Evolutionary conservation across 2,797 vertebrate genomes (phyloP).

Genomic region (Tiaroga cobitis): DNA sequence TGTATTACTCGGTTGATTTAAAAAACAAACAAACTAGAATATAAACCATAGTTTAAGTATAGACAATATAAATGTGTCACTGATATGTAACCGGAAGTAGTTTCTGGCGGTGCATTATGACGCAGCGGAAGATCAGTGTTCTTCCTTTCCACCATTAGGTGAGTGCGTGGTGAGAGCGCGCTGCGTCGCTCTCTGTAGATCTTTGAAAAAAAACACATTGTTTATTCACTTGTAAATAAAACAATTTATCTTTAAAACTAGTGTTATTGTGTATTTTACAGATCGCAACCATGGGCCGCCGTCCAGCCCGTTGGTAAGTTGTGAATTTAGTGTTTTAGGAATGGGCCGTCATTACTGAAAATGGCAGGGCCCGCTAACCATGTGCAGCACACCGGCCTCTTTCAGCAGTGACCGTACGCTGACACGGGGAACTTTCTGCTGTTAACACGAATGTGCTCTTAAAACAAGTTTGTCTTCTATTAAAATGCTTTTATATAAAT

Average conservation of each 20-base stretch:
- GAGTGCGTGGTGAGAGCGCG: slow-evolving; percentile 72
- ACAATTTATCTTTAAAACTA: background rate
- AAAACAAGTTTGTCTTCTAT: background rate
- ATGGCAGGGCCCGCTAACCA: slow-evolving; percentile 77
- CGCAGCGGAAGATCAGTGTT: slow-evolving; percentile 66
- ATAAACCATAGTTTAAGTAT: background rate
- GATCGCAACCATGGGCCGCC: slow-evolving; percentile 82
- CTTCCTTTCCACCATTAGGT: slow-evolving; percentile 87
- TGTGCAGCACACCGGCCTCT: slow-evolving; percentile 63
- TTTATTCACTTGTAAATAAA: accelerated
- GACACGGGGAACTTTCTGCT: no score
- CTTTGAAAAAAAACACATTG: accelerated
- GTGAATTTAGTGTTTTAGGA: background rate
- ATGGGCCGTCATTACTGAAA: slow-evolving; percentile 61
- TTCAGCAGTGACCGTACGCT: background rate
- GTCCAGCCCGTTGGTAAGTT: slow-evolving; percentile 85
- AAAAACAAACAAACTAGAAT: background rate
- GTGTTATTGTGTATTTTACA: slow-evolving; percentile 59
- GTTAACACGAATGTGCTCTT: background rate
- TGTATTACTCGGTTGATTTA: background rate
- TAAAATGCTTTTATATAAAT: background rate
- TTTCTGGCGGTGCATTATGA: slow-evolving; percentile 63
- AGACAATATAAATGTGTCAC: background rate
- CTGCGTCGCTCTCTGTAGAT: slow-evolving; percentile 47
- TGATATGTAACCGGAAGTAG: slow-evolving; percentile 28